Evolutionary conservation across 2,888 invertebrate genomes (phyloP), one percentile per base, ranked within the genome.

Genomic region (Hesperia comma): DNA sequence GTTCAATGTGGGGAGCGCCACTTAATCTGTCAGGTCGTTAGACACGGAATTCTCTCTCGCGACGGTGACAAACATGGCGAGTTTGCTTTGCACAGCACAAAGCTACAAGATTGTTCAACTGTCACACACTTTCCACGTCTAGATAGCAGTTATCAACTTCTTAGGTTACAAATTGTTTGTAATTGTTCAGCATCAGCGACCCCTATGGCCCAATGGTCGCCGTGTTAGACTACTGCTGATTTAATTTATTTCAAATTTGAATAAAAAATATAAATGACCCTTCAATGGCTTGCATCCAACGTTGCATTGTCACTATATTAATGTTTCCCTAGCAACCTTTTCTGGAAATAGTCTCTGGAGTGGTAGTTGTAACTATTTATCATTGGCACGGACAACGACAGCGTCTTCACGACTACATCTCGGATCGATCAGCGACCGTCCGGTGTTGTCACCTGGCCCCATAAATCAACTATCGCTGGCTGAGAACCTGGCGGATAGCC

Each of bases 401-500:
- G 21, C 26, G 51, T 61, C 54, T 49, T 61, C 61, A 40, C 33
- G 41, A 60, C 33, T 61, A 49, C 21, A 55, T 61, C 49, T 46
- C 26, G 55, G 49, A 67, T 67, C 67, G 67, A 67, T 67, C 61
- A 61, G 61, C 46, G 53, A 32, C 53, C 53, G 64, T 53, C 37
- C 40, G 32, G 54, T 32, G 61, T 41, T 67, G 66, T 66, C 66
- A 66, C 66, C 66, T 66, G 66, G 55, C 67, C 61, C 64, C 71
- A 73, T 74, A 71, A 73, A 73, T 73, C 75, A 74, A 70, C 71
- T 62, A 75, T 71, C 71, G 69, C 68, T 46, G 62, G 69, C 56
- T 17, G 61, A 49, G 33, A 41, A 19, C 15, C 66, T 83, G 83
- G 83, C 83, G 40, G 43, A 12, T 26, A 14, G 81, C 83, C 83